phyloP scores from a whole-genome alignment of 2,888 invertebrate species.

The Lysandra bellargus region DNA sequence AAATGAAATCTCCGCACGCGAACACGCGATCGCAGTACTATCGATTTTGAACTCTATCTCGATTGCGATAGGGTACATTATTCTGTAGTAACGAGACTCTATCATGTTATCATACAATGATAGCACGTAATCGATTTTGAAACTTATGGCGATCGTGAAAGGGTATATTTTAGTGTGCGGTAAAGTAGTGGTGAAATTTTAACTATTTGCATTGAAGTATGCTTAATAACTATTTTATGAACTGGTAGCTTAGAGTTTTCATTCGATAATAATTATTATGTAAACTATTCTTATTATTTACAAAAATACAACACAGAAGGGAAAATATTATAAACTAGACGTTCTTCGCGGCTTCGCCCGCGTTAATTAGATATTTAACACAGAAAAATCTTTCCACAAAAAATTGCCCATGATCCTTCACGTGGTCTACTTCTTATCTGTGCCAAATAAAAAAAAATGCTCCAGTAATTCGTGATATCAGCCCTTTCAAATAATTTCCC shows the following conservation, averaged over 20 bases:
- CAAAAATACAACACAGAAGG: neutral
- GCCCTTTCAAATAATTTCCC: no score
- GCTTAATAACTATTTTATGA: neutral
- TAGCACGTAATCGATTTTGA: neutral
- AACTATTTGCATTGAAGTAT: conserved; percentile 2
- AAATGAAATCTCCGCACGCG: conserved; percentile 56
- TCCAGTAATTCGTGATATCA: no score
- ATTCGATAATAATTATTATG: neutral
- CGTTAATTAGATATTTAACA: no score
- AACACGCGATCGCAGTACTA: conserved; percentile 51
- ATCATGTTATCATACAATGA: neutral
- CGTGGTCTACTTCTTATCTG: no score
- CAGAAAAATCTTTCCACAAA: no score
- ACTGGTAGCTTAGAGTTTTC: neutral
- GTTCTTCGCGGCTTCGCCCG: no score
- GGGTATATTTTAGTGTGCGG: neutral
- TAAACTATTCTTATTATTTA: neutral
- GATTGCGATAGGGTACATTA: neutral
- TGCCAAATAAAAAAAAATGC: no score
- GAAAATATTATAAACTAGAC: neutral
- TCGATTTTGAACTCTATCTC: conserved; percentile 8
- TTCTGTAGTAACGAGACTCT: neutral
- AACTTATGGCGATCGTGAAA: neutral
- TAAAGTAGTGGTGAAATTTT: neutral
- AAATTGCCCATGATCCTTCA: no score